Conservation (phyloP, 2,888 invertebrate genomes). For the Belgica antarctica region DNA sequence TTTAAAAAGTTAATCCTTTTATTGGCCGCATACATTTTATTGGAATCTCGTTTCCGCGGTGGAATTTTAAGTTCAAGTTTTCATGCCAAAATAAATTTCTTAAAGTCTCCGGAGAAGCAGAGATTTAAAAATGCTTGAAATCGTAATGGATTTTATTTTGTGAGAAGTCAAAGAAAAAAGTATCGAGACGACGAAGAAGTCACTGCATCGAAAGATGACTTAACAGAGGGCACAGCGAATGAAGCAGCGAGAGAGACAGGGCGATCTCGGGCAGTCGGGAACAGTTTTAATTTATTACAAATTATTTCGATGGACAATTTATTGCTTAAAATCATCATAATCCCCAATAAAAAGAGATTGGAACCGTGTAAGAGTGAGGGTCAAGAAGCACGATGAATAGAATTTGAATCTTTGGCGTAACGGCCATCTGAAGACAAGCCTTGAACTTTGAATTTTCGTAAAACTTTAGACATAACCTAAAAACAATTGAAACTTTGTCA, state of each 20-base stretch:
- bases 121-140: neutral
- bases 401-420: too few relatives aligned
- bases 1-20: neutral
- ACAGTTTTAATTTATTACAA: constrained; percentile 33
- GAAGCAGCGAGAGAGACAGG: neutral
- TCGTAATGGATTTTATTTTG: neutral
- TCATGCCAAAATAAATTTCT: neutral
- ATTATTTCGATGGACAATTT: constrained; percentile 41
- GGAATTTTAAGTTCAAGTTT: neutral
- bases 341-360: constrained; percentile 31
- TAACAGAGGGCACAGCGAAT: too few relatives aligned
- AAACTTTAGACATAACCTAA: too few relatives aligned
- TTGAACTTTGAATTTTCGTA: too few relatives aligned
- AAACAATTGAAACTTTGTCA: too few relatives aligned
- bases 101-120: neutral
- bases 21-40: neutral
- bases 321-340: constrained; percentile 43
- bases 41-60: neutral
- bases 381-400: neutral
- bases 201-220: too few relatives aligned
- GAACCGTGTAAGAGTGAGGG: too few relatives aligned
- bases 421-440: too few relatives aligned
- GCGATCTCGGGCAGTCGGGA: neutral
- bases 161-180: too few relatives aligned
- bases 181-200: too few relatives aligned